These are phyloP conservation scores for Gadus chalcogrammus DNA, from an alignment of 2,113 vertebrate genomes.

Conservation along the genomic window DNA sequence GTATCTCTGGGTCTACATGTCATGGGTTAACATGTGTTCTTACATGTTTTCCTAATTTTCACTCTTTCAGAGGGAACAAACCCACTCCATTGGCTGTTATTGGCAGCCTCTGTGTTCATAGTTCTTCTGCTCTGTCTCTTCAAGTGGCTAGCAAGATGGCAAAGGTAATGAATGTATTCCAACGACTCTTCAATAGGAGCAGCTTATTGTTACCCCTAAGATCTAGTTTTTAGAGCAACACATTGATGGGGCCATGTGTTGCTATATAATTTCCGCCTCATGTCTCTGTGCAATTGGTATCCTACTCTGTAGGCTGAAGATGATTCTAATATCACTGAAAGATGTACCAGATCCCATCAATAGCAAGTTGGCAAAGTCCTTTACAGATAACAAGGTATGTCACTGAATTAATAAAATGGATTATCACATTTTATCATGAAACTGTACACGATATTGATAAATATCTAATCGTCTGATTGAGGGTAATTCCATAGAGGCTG, in stretches of 20 bases:
- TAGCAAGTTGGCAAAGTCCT: conserved; percentile 77
- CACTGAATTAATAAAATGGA: not conserved
- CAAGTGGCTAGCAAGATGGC: not conserved
- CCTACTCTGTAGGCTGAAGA: conserved; percentile 22
- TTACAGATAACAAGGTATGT: conserved; percentile 56
- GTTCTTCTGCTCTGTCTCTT: not conserved
- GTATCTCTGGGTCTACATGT: no score
- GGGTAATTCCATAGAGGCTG: no score
- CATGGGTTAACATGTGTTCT: no score
- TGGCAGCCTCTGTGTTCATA: not conserved
- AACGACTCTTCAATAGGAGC: not conserved
- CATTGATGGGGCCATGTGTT: not conserved
- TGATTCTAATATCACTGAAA: conserved; percentile 51
- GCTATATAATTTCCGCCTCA: not conserved
- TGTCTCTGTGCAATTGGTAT: not conserved
- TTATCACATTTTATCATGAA: no score
- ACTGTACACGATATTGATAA: no score
- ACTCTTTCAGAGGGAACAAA: not conserved
- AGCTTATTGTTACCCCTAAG: not conserved
- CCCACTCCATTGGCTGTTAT: not conserved
- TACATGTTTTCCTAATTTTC: no score
- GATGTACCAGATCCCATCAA: conserved; percentile 74
- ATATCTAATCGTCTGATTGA: no score
- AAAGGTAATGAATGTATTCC: not conserved
- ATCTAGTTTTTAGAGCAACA: not conserved